phyloP scores from a whole-genome alignment of 2,888 invertebrate species.

The Polyommatus icarus region DNA sequence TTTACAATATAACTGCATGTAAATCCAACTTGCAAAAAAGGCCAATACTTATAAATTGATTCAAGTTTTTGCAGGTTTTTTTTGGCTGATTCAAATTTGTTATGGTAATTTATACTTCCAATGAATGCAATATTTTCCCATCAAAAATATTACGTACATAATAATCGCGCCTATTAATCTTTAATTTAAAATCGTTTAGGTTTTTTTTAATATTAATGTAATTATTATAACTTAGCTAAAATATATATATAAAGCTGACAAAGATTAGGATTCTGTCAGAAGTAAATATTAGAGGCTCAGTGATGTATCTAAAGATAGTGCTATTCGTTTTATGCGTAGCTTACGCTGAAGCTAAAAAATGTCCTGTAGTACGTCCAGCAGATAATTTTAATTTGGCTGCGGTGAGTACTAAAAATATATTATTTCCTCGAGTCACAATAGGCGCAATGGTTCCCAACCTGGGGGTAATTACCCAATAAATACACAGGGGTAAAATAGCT shows the following conservation, averaged over 20 bases:
- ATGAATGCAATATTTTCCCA: background rate
- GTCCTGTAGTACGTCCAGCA: background rate
- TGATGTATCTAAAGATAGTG: background rate
- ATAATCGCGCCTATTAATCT: background rate
- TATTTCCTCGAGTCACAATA: no score
- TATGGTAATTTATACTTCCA: background rate
- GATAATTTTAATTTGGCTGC: background rate
- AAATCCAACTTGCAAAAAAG: no score
- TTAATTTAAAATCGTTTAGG: background rate
- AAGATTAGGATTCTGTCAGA: background rate
- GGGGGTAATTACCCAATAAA: no score
- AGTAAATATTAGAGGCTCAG: background rate
- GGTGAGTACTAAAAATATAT: background rate
- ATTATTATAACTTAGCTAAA: background rate
- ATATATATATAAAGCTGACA: background rate
- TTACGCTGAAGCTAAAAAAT: background rate
- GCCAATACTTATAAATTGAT: background rate
- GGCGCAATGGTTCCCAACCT: no score
- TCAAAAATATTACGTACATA: background rate
- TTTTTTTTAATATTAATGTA: background rate
- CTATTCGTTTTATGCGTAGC: background rate
- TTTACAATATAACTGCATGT: no score
- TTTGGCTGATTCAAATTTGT: background rate
- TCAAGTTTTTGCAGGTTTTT: background rate
- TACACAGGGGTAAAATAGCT: no score